phyloP scores from a whole-genome alignment of 2,113 vertebrate species.

The Dicentrarchus labrax region DNA sequence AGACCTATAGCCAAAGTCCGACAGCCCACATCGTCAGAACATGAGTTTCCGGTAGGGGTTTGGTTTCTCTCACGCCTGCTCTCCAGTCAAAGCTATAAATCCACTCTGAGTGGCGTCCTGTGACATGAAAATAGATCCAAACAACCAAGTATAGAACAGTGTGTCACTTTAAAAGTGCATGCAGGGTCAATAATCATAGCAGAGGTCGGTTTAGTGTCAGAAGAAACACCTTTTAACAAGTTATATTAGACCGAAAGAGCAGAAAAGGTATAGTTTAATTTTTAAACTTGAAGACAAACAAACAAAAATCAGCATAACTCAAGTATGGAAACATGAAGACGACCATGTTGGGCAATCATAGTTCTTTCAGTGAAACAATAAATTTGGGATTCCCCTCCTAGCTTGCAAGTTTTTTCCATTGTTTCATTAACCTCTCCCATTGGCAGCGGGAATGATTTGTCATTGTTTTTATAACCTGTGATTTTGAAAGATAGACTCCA shows the following conservation, averaged over 20 bases:
- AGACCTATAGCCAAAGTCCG: constrained; percentile 14
- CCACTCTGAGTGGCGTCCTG: not conserved
- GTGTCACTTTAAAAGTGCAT: constrained; percentile 14
- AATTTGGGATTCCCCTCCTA: not conserved
- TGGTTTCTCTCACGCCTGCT: constrained; percentile 29
- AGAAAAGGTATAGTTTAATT: not conserved
- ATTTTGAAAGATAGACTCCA: constrained; percentile 7
- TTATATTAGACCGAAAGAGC: not conserved
- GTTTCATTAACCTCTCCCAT: not conserved
- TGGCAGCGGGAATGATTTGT: constrained; percentile 18
- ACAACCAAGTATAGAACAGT: constrained; percentile 4
- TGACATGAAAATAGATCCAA: constrained; percentile 42
- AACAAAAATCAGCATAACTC: not conserved
- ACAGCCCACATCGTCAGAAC: constrained; percentile 19
- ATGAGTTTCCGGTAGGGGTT: constrained; percentile 55
- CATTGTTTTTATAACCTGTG: not conserved
- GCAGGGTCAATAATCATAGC: not conserved
- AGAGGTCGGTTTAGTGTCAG: not conserved
- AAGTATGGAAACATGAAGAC: not conserved
- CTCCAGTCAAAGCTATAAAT: not conserved
- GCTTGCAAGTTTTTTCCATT: not conserved
- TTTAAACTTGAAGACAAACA: not conserved
- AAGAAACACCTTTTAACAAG: not conserved
- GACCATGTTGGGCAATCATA: not conserved
- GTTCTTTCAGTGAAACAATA: not conserved